Percentiles rank a stretch among this genome's conserved stretches.
These are phyloP conservation scores for Premnoplex brunnescens DNA, from an alignment of 2,797 vertebrate species.

Conservation along the genomic window DNA sequence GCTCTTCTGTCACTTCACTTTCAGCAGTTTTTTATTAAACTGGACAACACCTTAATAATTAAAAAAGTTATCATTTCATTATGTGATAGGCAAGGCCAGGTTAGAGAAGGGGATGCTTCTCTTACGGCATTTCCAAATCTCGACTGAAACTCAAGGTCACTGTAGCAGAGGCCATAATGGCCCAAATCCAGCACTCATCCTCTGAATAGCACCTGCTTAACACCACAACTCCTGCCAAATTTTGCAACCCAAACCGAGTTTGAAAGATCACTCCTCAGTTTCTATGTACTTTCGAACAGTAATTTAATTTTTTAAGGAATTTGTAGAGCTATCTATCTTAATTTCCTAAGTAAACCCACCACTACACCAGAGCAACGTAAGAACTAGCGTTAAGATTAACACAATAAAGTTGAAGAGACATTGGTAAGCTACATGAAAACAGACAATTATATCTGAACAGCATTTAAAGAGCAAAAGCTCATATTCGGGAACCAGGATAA, in stretches of 20 bases:
- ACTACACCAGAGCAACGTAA: accelerated
- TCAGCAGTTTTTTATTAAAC: background rate
- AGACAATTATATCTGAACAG: accelerated
- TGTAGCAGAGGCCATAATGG: background rate
- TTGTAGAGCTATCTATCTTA: background rate
- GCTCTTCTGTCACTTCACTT: background rate
- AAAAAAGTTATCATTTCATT: background rate
- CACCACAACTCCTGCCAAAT: background rate
- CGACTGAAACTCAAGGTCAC: background rate
- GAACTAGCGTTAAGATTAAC: background rate
- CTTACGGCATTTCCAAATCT: background rate
- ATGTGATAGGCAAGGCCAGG: background rate
- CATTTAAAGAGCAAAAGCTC: background rate
- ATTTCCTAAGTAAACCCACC: background rate
- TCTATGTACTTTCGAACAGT: background rate
- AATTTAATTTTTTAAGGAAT: background rate
- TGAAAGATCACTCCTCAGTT: background rate
- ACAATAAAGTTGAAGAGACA: background rate
- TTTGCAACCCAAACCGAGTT: background rate
- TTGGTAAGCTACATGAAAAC: accelerated
- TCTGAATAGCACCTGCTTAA: background rate
- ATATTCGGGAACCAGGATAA: background rate
- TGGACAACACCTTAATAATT: background rate
- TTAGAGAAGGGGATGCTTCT: background rate
- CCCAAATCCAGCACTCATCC: background rate